phyloP scores from a whole-genome alignment of 1,140 invertebrate genomes.

The Drosophila teissieri region DNA sequence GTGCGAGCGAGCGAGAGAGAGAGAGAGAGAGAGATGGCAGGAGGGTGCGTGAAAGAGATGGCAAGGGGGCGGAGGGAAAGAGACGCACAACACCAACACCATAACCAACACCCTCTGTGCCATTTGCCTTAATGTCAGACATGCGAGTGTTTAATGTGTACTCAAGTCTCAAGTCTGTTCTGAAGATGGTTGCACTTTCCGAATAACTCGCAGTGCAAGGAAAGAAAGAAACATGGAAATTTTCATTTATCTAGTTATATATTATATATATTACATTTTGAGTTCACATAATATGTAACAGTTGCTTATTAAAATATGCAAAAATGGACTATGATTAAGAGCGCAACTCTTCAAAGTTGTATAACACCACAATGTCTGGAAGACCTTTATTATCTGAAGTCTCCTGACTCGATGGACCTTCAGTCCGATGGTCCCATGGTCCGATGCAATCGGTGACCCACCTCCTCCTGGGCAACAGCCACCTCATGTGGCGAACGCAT shows the following conservation, averaged over 20 bases:
- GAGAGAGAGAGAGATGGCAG: not conserved
- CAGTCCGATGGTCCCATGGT: not conserved
- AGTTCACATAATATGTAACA: no score
- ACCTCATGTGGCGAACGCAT: slow-evolving; percentile 41
- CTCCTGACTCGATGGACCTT: no score
- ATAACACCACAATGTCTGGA: no score
- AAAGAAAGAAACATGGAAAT: no score
- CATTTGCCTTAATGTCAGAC: slow-evolving; percentile 33
- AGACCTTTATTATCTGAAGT: not conserved
- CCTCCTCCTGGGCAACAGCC: not conserved
- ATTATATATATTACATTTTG: no score
- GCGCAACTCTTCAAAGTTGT: no score
- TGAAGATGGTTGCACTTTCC: slow-evolving; percentile 4
- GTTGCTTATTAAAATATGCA: no score
- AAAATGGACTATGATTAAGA: no score
- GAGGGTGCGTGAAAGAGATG: not conserved
- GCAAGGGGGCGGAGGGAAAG: not conserved
- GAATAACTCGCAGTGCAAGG: not conserved
- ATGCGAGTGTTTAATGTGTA: slow-evolving; percentile 44
- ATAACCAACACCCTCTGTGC: not conserved
- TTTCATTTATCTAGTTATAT: no score
- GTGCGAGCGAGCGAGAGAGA: not conserved
- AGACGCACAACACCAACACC: not conserved
- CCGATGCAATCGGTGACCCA: not conserved
- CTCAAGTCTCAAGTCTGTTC: not conserved